Evolutionary conservation across 2,797 vertebrate genomes (phyloP).

Genomic region (Pipistrellus pygmaeus): DNA sequence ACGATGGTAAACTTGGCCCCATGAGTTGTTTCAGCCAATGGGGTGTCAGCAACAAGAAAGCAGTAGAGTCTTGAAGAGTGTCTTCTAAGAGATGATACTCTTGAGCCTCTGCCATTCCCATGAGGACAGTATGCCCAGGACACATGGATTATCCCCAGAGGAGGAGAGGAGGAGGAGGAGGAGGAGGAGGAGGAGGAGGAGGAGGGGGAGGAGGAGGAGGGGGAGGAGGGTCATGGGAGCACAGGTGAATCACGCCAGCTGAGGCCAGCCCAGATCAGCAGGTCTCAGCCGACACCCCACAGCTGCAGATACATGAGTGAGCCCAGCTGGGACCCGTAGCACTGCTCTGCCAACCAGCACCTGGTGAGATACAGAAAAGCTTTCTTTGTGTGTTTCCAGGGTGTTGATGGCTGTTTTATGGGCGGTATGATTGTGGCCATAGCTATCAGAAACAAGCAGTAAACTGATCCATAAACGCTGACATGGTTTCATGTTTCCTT

Average conservation of each 20-base stretch:
- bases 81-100: not conserved
- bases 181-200: no score
- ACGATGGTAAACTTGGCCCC: fast-evolving
- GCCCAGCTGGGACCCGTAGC: not conserved
- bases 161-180: not conserved
- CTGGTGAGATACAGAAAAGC: not conserved
- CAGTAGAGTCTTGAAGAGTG: not conserved
- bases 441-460: not conserved
- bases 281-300: no score
- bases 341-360: no score
- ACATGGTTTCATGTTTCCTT: not conserved
- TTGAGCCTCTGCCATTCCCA: not conserved
- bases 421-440: not conserved
- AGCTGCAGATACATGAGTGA: not conserved
- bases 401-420: not conserved
- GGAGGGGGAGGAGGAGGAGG: not conserved
- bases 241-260: not conserved
- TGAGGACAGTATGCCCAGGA: not conserved
- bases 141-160: not conserved
- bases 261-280: not conserved
- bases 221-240: not conserved
- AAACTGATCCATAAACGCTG: not conserved
- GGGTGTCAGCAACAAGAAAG: not conserved
- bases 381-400: not conserved
- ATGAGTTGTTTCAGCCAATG: not conserved